Evolutionary conservation across 2,113 vertebrate genomes (phyloP).

Genomic region (Antigone vipio): DNA sequence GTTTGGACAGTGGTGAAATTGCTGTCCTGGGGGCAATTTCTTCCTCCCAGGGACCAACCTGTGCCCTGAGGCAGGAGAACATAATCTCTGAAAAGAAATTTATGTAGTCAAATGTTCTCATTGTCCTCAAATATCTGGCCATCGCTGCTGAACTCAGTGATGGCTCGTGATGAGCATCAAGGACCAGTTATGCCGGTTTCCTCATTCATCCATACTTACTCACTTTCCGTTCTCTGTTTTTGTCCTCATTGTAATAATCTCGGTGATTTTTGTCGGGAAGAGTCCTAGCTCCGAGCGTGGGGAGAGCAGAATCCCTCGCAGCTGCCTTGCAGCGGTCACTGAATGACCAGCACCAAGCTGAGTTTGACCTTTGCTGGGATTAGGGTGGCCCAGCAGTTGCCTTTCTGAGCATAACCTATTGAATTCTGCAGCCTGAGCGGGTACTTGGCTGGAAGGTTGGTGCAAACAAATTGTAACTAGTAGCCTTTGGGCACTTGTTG

Average conservation of each 20-base stretch:
- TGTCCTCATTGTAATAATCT: background rate
- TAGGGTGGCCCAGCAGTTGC: background rate
- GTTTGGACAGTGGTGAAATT: background rate
- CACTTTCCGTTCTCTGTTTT: background rate
- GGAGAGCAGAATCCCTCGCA: background rate
- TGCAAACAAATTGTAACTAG: constrained; percentile 12
- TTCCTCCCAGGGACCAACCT: background rate
- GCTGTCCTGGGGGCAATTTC: background rate
- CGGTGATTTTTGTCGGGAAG: background rate
- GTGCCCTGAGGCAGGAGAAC: background rate
- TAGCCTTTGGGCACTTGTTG: constrained; percentile 73
- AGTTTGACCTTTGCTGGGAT: background rate
- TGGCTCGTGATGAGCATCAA: background rate
- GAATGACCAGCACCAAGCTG: background rate
- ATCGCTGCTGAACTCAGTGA: background rate
- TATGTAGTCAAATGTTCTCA: background rate
- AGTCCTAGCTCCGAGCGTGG: background rate
- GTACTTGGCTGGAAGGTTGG: background rate
- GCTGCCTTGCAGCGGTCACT: background rate
- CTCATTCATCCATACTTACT: background rate
- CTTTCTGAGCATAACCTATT: background rate
- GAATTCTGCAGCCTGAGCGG: background rate
- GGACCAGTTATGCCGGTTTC: background rate
- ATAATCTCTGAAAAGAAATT: background rate
- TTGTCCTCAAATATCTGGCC: background rate